A percentile compares a stretch with the other conserved stretches of the same genome.
phyloP scores from a whole-genome alignment of 2,888 invertebrate species.

The Barypeithes pellucidus region DNA sequence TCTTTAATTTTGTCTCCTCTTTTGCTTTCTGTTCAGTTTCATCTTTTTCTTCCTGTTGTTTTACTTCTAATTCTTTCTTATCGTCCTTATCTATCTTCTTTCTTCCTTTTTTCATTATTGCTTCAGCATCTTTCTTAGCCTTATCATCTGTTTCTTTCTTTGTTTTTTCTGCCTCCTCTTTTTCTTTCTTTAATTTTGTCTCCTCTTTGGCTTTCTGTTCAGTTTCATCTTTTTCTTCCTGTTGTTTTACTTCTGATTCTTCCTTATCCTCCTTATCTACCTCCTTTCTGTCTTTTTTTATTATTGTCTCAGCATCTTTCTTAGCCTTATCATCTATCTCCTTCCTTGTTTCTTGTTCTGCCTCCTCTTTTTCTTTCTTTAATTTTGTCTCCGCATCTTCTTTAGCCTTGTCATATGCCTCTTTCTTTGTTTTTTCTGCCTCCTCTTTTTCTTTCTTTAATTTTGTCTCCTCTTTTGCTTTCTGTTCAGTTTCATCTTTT shows the following conservation, averaged over 20 bases:
- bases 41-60: constrained; percentile 42
- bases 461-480: constrained; percentile 50
- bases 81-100: too few species aligned
- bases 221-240: constrained; percentile 43
- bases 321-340: constrained; percentile 49
- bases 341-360: constrained; percentile 50
- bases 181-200: constrained; percentile 43
- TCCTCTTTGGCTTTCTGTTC: constrained; percentile 42
- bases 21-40: too few species aligned
- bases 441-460: constrained; percentile 39
- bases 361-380: constrained; percentile 39
- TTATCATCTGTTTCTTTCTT: constrained; percentile 52
- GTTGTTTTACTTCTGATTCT: constrained; percentile 50
- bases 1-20: too few species aligned
- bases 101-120: too few species aligned
- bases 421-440: constrained; percentile 23
- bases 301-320: constrained; percentile 35
- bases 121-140: constrained; percentile 45
- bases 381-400: constrained; percentile 49
- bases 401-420: constrained; percentile 41
- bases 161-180: constrained; percentile 45
- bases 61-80: constrained; percentile 15
- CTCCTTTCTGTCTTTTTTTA: constrained; percentile 36
- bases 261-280: constrained; percentile 31
- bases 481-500: constrained; percentile 52